Base-by-base conservation (phyloP, 2,113 vertebrate genomes). In the Neotragus moschatus region DNA sequence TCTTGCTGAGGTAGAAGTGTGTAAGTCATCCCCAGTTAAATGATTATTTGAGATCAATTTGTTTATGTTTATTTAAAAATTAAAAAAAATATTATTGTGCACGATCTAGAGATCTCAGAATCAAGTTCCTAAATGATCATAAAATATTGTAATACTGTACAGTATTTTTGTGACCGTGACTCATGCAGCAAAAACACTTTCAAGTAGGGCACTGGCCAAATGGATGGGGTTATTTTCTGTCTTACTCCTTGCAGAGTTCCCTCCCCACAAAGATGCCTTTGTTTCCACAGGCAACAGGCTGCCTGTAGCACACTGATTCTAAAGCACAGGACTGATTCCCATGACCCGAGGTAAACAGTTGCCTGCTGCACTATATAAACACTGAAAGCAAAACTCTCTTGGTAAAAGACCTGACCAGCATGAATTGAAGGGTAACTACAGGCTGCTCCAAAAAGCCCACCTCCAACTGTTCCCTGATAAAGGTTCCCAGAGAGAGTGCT, bases 281-380 rank as follows among this genome's bases (percentile, higher is more conserved):
- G 98, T 99, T 99, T 98, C 98, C 98, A 97, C 92, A 93, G 98
- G 98, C 98, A 98, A 98, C 98, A 79, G 92, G 88, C 94, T 79
- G 55, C 55, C 36, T 30, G 55, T 7, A 92, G 94, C 95, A 92
- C 93, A 53, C 2, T 58, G 98, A 97, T 98, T 98, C 88, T 96
- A 88, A 98, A 94, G 77, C 81, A 47, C 96, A 96, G 63, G 98
- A 97, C 95, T 98, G 98, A 96, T 97, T 98, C 98, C 97, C 86
- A 73, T 98, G 97, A 98, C 96, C 97, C 39, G 89, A 98, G 98
- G 98, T 98, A 98, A 98, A 98, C 97, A 98, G 97, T 97, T 98
- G 96, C 98, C 92, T 97, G 98, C 97, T 98, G 98, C 70, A 98
- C 93, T 96, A 92, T 89, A 97, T 97, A 98, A 98, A 99, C 96